Evolutionary conservation across 2,888 invertebrate genomes (phyloP).

Genomic region (Megamerina dolium): DNA sequence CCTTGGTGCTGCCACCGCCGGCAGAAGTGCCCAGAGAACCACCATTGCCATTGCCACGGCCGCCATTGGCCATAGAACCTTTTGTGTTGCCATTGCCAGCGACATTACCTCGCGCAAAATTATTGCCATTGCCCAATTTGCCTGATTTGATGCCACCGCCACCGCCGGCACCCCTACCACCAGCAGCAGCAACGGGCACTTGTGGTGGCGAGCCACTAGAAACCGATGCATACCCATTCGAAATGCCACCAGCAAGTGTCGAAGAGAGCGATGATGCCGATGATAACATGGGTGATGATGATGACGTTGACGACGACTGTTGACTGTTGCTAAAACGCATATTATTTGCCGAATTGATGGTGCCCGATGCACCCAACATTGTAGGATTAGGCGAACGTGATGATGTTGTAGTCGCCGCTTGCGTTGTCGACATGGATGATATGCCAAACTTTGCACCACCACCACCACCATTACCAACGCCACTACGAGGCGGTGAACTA

Average conservation of each 20-base stretch:
- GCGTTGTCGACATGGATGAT: conserved; percentile 14
- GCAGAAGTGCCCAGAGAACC: conserved; percentile 6
- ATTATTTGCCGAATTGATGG: conserved; percentile 21
- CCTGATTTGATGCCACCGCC: conserved; percentile 11
- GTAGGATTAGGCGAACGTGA: conserved; percentile 40
- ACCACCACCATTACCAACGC: conserved; percentile 14
- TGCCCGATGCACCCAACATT: conserved; percentile 37
- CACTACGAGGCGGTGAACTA: conserved; percentile 35
- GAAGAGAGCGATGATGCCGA: conserved; percentile 39
- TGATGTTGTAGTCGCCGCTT: conserved; percentile 22
- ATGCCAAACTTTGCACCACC: conserved; percentile 10
- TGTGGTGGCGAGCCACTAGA: conserved; percentile 20
- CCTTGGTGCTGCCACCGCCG: conserved; percentile 25
- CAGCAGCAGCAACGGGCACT: conserved; percentile 4
- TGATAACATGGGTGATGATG: conserved; percentile 10
- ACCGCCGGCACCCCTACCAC: conserved; percentile 7
- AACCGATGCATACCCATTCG: conserved; percentile 33
- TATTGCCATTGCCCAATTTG: conserved; percentile 14
- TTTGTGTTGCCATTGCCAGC: conserved; percentile 5
- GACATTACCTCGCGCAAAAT: conserved; percentile 6
- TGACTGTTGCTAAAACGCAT: conserved; percentile 24
- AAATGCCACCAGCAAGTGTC: conserved; percentile 40
- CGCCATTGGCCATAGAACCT: conserved; percentile 9
- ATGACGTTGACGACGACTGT: conserved; percentile 15
- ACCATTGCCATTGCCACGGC: conserved; percentile 16